Evolutionary conservation across 2,888 invertebrate genomes (phyloP).

Genomic region (Philereme vetulata): DNA sequence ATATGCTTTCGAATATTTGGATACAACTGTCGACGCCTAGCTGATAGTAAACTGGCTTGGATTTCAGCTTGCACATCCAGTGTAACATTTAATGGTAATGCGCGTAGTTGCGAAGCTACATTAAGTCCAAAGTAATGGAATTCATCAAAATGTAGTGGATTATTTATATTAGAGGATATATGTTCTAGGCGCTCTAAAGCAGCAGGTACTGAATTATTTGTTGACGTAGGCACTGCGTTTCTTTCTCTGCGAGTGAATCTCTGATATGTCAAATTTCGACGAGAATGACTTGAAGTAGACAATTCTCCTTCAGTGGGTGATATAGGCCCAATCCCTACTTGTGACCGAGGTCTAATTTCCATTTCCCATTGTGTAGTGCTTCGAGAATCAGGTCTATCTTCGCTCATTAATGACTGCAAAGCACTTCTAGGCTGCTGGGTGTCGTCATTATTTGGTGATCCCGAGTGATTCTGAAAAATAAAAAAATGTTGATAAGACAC

Average conservation of each 20-base stretch:
- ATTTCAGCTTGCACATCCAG: constrained; percentile 10
- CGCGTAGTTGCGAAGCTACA: constrained; percentile 22
- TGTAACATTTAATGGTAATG: constrained; percentile 13
- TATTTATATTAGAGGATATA: constrained; percentile 8
- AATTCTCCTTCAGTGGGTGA: too few relatives aligned
- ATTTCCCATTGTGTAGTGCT: too few relatives aligned
- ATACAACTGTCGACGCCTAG: constrained; percentile 5
- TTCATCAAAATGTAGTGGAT: constrained; percentile 8
- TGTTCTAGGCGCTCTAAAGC: constrained; percentile 4
- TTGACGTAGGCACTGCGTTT: not conserved
- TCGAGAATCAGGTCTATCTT: too few relatives aligned
- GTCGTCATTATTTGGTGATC: too few relatives aligned
- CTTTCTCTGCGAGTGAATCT: constrained; percentile 3
- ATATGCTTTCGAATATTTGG: not conserved
- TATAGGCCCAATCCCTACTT: too few relatives aligned
- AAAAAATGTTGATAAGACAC: not conserved
- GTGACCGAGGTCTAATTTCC: too few relatives aligned
- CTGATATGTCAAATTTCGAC: not conserved
- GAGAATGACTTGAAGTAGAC: too few relatives aligned
- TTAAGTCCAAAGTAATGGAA: constrained; percentile 25
- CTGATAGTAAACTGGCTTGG: constrained; percentile 1
- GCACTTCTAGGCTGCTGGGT: too few relatives aligned
- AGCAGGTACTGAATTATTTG: not conserved
- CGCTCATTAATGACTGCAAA: too few relatives aligned
- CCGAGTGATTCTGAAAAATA: too few relatives aligned